Evolutionary conservation across 2,888 invertebrate genomes (phyloP).

Genomic region (Dicycla oo): DNA sequence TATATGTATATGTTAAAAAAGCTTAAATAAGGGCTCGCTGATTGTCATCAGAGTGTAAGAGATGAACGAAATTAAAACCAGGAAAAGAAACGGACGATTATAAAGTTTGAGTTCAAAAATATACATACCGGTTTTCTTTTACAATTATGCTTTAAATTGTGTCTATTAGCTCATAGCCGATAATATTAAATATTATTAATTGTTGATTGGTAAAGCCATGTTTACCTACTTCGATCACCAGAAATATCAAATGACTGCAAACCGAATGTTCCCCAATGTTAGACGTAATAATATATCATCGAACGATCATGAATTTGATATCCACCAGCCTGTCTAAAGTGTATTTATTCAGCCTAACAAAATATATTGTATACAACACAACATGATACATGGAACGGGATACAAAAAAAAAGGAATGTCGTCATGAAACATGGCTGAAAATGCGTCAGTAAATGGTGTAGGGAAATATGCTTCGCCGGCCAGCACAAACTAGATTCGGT

Average conservation of each 20-base stretch:
- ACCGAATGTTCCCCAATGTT: not conserved
- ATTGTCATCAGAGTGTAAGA: not conserved
- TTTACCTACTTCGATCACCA: not conserved
- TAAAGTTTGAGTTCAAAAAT: not conserved
- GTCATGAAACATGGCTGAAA: slow-evolving; percentile 53
- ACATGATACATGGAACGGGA: slow-evolving; percentile 48
- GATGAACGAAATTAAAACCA: not conserved
- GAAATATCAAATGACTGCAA: not conserved
- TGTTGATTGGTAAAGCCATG: not conserved
- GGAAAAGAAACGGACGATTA: not conserved
- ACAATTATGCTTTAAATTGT: not conserved
- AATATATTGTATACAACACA: slow-evolving; percentile 32
- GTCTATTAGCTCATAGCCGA: not conserved
- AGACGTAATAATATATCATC: slow-evolving; percentile 1
- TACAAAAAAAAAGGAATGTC: slow-evolving; percentile 38
- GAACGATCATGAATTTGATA: slow-evolving; percentile 27
- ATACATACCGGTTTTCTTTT: not conserved
- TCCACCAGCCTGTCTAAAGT: slow-evolving; percentile 8
- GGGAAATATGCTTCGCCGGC: slow-evolving; percentile 15
- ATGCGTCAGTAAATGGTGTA: slow-evolving; percentile 39
- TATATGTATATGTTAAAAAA: not conserved
- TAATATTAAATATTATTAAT: not conserved
- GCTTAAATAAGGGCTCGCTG: not conserved
- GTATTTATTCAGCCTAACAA: slow-evolving; percentile 40
- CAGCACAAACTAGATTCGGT: slow-evolving; percentile 18